These are phyloP conservation scores for Ochropleura plecta DNA, from an alignment of 2,888 invertebrate genomes.

Conservation along the genomic window DNA sequence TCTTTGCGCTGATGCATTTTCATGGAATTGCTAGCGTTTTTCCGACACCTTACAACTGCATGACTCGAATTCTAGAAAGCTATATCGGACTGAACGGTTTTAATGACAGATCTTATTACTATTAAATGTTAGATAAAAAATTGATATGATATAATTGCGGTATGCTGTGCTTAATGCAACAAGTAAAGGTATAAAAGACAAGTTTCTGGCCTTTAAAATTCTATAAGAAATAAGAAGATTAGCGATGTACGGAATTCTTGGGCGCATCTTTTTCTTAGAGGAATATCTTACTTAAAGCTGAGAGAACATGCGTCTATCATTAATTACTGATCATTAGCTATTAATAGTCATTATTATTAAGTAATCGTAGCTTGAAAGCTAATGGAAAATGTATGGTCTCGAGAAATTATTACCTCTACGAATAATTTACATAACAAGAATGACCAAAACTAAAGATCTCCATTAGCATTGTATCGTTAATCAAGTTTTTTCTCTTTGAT, in stretches of 20 bases:
- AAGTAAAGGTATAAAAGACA: constrained; percentile 48
- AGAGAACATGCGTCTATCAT: constrained; percentile 27
- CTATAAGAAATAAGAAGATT: constrained; percentile 21
- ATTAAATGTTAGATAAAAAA: constrained; percentile 57
- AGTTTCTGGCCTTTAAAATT: constrained; percentile 34
- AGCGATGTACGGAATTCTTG: constrained; percentile 17
- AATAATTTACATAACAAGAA: constrained; percentile 64
- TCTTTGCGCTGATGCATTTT: constrained; percentile 88
- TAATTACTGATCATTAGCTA: constrained; percentile 41
- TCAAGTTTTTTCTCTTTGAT: constrained; percentile 63
- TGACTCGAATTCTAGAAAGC: constrained; percentile 89
- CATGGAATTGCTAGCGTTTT: constrained; percentile 89
- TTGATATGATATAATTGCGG: constrained; percentile 58
- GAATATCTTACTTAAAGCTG: constrained; percentile 25
- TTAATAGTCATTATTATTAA: constrained; percentile 58
- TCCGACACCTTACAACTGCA: constrained; percentile 90
- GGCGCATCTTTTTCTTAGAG: constrained; percentile 22
- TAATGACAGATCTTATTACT: constrained; percentile 70
- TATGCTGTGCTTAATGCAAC: constrained; percentile 58
- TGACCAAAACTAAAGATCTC: constrained; percentile 65
- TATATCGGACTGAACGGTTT: constrained; percentile 77
- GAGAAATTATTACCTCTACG: constrained; percentile 56
- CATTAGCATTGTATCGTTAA: constrained; percentile 62
- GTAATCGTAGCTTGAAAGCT: constrained; percentile 46
- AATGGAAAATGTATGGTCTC: constrained; percentile 58